phyloP scores from a whole-genome alignment of 2,797 vertebrate species.

The Mionectes olivaceus region DNA sequence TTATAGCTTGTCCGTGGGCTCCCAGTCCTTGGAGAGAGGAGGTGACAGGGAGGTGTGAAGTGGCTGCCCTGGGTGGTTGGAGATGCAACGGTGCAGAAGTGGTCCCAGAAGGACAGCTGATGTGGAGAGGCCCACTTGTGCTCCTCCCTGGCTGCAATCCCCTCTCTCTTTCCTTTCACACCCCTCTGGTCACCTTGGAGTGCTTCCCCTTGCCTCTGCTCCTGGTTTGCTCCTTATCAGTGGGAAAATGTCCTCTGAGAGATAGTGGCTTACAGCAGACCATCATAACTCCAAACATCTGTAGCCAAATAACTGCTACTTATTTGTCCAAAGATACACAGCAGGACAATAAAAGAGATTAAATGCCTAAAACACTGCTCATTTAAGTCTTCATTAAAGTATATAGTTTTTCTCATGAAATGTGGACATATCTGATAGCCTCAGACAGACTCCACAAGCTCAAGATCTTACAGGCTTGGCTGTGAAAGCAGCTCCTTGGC shows the following conservation, averaged over 20 bases:
- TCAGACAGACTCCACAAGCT: not conserved
- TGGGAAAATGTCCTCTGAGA: not conserved
- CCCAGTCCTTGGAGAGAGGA: not conserved
- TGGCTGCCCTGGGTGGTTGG: rapidly evolving
- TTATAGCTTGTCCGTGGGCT: not conserved
- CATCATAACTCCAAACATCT: not conserved
- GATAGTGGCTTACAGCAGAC: not conserved
- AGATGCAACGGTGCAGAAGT: not conserved
- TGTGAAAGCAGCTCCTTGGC: slow-evolving; percentile 1
- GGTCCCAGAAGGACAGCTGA: not conserved
- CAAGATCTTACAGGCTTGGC: not conserved
- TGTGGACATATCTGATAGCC: rapidly evolving
- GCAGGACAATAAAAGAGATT: not conserved
- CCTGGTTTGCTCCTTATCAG: not conserved
- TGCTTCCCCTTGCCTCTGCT: not conserved
- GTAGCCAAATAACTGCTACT: not conserved
- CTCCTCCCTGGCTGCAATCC: not conserved
- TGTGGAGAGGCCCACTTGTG: not conserved
- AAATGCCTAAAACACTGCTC: not conserved
- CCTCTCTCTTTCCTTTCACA: not conserved
- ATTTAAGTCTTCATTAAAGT: not conserved
- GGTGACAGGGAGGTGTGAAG: not conserved
- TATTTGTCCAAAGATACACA: not conserved
- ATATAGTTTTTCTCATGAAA: not conserved
- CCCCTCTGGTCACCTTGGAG: not conserved